phyloP scores from a whole-genome alignment of 2,113 vertebrate species.

The Melanerpes aurifrons region DNA sequence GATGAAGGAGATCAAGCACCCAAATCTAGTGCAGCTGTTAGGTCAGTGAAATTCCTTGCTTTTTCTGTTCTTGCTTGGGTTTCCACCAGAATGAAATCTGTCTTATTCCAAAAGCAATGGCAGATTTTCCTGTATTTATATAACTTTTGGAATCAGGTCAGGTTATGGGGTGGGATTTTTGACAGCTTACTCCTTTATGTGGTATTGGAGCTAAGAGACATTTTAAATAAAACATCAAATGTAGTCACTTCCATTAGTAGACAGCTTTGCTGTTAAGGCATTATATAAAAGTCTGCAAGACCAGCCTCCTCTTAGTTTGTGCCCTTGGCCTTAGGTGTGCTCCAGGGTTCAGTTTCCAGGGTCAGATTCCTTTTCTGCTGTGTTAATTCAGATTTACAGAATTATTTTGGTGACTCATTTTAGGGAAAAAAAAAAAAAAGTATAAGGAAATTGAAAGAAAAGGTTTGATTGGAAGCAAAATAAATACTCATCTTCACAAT shows the following conservation, averaged over 20 bases:
- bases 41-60: constrained; percentile 65
- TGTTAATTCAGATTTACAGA: neutral
- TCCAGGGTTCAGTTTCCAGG: neutral
- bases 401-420: neutral
- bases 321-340: neutral
- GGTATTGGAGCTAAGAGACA: neutral
- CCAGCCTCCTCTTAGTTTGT: neutral
- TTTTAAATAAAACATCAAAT: constrained; percentile 34
- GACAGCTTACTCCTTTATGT: neutral
- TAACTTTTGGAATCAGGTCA: constrained; percentile 9
- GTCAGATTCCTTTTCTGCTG: neutral
- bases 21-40: constrained; percentile 93
- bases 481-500: neutral
- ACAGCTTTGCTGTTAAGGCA: neutral
- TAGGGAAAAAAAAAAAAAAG: neutral
- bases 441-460: neutral
- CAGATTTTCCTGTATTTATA: neutral
- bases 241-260: neutral
- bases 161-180: neutral
- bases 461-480: neutral
- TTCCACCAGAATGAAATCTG: neutral
- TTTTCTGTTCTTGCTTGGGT: neutral
- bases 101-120: neutral
- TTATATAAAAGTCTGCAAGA: neutral
- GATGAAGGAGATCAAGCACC: constrained; percentile 99